Conservation (phyloP, 1,140 invertebrate genomes). For the Melipona quadrifasciata region DNA sequence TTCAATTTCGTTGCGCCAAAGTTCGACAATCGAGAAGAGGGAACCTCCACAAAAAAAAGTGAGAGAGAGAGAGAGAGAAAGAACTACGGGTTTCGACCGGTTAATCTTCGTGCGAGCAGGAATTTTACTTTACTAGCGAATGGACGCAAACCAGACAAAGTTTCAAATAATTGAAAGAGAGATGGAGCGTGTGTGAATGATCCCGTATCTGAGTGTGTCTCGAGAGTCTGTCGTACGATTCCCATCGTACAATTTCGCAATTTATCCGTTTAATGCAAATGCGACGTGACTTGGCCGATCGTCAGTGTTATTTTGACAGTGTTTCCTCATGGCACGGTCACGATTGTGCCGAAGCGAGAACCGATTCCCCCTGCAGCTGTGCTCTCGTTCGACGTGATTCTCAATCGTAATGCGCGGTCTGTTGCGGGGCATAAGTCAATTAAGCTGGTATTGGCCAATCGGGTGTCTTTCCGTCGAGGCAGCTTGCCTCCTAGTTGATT, state of each 20-base stretch:
- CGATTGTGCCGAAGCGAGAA: constrained; percentile 48
- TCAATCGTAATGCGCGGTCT: constrained; percentile 52
- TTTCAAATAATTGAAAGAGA: background rate
- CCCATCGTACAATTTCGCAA: constrained; percentile 4
- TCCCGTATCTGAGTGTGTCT: background rate
- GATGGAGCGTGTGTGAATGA: background rate
- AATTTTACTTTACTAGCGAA: background rate
- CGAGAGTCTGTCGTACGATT: background rate
- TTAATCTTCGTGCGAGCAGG: background rate
- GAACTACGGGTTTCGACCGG: too few relatives aligned
- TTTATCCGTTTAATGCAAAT: constrained; percentile 51
- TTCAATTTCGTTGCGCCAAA: background rate
- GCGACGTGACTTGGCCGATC: constrained; percentile 55
- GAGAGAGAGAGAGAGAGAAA: too few relatives aligned
- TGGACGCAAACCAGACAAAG: background rate
- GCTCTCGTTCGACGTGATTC: constrained; percentile 59
- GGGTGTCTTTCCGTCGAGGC: constrained; percentile 7
- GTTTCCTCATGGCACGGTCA: constrained; percentile 54
- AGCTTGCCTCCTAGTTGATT: constrained; percentile 19
- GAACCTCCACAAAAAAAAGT: background rate
- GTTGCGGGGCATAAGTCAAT: constrained; percentile 63
- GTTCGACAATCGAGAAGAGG: background rate
- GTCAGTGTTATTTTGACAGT: constrained; percentile 33
- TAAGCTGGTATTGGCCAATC: constrained; percentile 60
- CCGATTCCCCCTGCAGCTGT: constrained; percentile 49